These are phyloP conservation scores for Collichthys lucidus DNA, from an alignment of 2,113 vertebrate genomes.

Conservation along the genomic window DNA sequence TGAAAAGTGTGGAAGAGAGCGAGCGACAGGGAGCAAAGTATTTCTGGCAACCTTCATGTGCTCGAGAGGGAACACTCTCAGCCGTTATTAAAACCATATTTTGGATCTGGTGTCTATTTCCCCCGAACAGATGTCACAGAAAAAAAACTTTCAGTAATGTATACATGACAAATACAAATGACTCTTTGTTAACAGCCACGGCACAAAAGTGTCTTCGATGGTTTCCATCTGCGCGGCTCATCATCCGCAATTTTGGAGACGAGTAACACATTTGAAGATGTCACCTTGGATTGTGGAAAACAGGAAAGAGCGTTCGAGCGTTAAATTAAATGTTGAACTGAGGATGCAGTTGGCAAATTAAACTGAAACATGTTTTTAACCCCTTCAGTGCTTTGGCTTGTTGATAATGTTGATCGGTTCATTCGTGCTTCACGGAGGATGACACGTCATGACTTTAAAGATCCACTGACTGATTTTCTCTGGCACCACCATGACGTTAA, in stretches of 20 bases:
- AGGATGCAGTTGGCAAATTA: neutral
- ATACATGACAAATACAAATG: neutral
- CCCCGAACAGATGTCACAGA: neutral
- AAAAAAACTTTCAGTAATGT: neutral
- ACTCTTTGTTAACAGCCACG: neutral
- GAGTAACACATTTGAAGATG: no score
- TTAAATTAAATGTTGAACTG: neutral
- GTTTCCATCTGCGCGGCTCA: no score
- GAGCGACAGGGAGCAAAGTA: neutral
- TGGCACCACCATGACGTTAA: neutral
- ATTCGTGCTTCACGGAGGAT: neutral
- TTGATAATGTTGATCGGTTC: neutral
- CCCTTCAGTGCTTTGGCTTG: neutral
- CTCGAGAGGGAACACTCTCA: constrained; percentile 40
- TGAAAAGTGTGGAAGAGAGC: constrained; percentile 47
- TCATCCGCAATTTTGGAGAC: no score
- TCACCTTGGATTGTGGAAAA: no score
- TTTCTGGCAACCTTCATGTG: constrained; percentile 34
- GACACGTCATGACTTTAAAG: neutral
- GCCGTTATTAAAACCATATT: constrained; percentile 35
- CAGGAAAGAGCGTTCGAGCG: no score
- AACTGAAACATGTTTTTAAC: neutral
- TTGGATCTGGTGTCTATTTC: neutral
- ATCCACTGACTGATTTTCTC: neutral
- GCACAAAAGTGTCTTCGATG: neutral